Conservation (phyloP, 1,140 invertebrate species). For the Apis mellifera region DNA sequence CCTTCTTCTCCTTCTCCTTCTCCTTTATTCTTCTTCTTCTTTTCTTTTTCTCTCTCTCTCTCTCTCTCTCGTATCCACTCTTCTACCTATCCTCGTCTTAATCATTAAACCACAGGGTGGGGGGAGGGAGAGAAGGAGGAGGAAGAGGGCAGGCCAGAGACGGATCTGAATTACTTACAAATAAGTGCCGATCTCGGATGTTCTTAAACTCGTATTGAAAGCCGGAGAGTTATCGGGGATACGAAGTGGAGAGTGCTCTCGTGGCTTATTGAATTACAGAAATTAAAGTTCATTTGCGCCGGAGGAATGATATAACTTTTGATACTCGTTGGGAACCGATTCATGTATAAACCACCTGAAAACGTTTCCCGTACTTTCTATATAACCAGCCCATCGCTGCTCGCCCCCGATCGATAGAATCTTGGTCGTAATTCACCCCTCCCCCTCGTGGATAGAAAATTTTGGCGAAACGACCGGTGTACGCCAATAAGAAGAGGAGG, state of each 20-base stretch:
- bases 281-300: slow-evolving; percentile 46
- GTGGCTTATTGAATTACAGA: slow-evolving; percentile 40
- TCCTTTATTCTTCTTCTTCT: not conserved
- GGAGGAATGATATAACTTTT: slow-evolving; percentile 29
- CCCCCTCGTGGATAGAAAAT: not conserved
- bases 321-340: slow-evolving; percentile 20
- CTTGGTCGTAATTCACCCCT: not conserved
- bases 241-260: slow-evolving; percentile 20
- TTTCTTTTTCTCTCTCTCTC: not conserved
- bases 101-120: slow-evolving; percentile 21
- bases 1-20: not conserved
- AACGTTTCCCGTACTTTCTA: not conserved
- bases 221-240: slow-evolving; percentile 37
- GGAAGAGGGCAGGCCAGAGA: not conserved
- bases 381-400: not conserved
- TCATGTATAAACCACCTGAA: slow-evolving; percentile 1
- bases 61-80: too few relatives aligned
- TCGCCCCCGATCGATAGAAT: not conserved
- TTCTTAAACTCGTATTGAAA: slow-evolving; percentile 43
- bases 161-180: slow-evolving; percentile 41
- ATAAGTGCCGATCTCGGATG: slow-evolving; percentile 46
- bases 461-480: not conserved
- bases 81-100: slow-evolving; percentile 1
- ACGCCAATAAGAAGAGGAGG: not conserved
- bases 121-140: too few relatives aligned